Percentiles rank a stretch among this genome's conserved stretches.
Conservation (phyloP, 2,113 vertebrate genomes). For the Falco punctatus region DNA sequence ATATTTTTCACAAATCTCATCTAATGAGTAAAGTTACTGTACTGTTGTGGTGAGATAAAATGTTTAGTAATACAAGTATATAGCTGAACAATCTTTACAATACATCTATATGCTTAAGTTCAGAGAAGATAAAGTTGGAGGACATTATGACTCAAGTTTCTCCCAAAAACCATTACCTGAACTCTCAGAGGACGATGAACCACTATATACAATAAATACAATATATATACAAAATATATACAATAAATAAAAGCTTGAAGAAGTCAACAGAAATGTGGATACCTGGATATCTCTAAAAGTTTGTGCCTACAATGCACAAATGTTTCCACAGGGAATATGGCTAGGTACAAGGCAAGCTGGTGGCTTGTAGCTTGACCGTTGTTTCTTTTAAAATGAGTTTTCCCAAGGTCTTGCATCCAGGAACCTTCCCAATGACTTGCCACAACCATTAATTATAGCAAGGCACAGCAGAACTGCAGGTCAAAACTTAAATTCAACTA, state of each 20-base stretch:
- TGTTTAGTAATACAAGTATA: neutral
- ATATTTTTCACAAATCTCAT: neutral
- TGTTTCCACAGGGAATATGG: neutral
- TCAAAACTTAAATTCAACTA: neutral
- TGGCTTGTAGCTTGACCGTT: neutral
- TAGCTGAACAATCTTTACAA: neutral
- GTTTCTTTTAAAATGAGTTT: neutral
- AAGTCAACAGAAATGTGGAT: neutral
- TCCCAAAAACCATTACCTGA: neutral
- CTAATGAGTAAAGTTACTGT: neutral
- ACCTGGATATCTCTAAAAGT: neutral
- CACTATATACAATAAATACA: neutral
- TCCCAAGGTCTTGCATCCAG: no score
- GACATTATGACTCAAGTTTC: neutral
- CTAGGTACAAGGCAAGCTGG: neutral
- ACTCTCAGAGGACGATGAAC: neutral
- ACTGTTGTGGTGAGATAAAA: neutral
- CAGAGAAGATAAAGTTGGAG: neutral
- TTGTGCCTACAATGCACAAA: neutral
- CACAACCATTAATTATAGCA: neutral
- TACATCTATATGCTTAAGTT: neutral
- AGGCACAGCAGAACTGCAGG: neutral
- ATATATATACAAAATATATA: no score
- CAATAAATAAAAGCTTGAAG: neutral
- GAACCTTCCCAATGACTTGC: neutral